These are phyloP conservation scores for Antedon mediterranea DNA, from an alignment of 53 echinoderm and acorn worm genomes.

Conservation along the genomic window DNA sequence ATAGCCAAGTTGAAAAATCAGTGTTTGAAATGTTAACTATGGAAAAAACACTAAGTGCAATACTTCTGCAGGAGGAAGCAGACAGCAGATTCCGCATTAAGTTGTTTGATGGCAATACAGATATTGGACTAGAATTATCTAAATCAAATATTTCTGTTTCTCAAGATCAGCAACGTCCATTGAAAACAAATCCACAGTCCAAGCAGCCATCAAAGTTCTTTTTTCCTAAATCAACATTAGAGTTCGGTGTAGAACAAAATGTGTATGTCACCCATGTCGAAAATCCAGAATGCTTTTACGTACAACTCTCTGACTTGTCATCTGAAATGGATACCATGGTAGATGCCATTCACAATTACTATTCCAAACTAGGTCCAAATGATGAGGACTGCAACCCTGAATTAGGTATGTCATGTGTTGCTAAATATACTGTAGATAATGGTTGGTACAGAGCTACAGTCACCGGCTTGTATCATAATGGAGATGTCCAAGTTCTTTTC, in stretches of 20 bases:
- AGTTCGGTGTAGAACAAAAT: conserved; percentile 20
- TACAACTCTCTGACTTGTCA: conserved; percentile 21
- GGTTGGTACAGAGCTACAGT: conserved; percentile 77
- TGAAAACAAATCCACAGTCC: neutral
- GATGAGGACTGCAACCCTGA: conserved; percentile 13
- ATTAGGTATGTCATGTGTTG: conserved; percentile 44
- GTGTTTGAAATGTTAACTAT: neutral
- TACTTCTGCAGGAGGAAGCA: neutral
- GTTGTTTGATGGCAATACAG: neutral
- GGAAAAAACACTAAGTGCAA: neutral
- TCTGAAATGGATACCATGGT: conserved; percentile 60
- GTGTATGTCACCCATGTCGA: conserved; percentile 51
- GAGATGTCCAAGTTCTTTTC: conserved; percentile 54
- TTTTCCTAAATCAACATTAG: neutral
- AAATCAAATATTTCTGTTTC: neutral
- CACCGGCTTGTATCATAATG: conserved; percentile 14
- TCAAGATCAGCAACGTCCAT: neutral
- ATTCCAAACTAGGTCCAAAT: conserved; percentile 21
- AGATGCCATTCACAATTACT: conserved; percentile 42
- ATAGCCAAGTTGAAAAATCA: neutral
- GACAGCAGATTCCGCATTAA: neutral
- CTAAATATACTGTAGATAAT: conserved; percentile 63
- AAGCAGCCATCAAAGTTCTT: neutral
- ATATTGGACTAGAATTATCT: neutral
- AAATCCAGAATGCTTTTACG: conserved; percentile 15